These are phyloP conservation scores for Harpalus rufipes DNA, from an alignment of 2,888 invertebrate genomes.

Conservation along the genomic window DNA sequence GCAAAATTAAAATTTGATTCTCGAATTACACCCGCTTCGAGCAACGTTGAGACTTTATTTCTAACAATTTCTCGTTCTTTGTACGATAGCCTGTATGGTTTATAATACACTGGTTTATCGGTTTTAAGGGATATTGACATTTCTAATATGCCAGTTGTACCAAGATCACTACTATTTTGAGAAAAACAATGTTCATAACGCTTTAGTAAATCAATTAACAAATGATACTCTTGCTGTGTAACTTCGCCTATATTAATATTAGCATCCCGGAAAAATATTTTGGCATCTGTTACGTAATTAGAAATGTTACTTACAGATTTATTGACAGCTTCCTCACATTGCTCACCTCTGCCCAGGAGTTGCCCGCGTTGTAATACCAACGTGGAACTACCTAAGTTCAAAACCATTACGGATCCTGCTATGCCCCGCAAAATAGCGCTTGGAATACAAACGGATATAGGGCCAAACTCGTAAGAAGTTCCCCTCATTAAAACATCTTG, in stretches of 20 bases:
- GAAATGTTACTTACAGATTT: conserved; percentile 16
- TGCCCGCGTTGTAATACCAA: background rate
- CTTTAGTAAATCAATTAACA: conserved; percentile 5
- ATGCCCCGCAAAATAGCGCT: background rate
- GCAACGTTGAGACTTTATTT: background rate
- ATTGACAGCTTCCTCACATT: background rate
- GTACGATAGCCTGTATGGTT: no score
- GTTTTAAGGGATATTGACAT: background rate
- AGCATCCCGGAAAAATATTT: background rate
- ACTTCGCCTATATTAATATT: background rate
- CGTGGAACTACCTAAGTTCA: background rate
- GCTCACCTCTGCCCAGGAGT: background rate
- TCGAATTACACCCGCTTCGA: conserved; percentile 67
- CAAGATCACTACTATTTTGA: conserved; percentile 9
- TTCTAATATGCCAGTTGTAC: conserved; percentile 8
- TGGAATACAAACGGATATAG: background rate
- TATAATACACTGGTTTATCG: conserved; percentile 15
- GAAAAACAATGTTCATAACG: conserved; percentile 3
- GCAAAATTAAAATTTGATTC: conserved; percentile 71
- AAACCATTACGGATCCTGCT: background rate
- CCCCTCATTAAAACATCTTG: conserved; percentile 19
- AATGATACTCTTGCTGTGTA: background rate
- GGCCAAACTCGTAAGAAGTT: conserved; percentile 18
- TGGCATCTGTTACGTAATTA: background rate
- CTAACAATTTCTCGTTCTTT: conserved; percentile 45